phyloP scores from a whole-genome alignment of 2,888 invertebrate species.

The Orthosia cruda region DNA sequence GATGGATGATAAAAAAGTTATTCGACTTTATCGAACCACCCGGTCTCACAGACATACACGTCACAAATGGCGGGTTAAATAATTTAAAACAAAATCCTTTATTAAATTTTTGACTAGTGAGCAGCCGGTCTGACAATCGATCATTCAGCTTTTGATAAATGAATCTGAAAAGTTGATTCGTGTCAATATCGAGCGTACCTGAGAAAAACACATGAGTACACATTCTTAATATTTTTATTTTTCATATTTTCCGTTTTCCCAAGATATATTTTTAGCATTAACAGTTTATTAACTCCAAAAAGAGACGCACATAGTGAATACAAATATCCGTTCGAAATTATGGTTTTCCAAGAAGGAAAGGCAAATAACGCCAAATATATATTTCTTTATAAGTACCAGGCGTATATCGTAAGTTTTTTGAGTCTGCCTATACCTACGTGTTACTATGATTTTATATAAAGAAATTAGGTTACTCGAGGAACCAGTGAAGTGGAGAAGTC shows the following conservation, averaged over 20 bases:
- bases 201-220: neutral
- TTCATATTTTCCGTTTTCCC: too few relatives aligned
- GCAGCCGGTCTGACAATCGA: neutral
- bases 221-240: too few relatives aligned
- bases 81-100: neutral
- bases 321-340: neutral
- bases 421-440: conserved; percentile 35
- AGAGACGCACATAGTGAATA: neutral
- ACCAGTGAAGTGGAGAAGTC: conserved; percentile 64
- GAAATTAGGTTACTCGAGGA: conserved; percentile 65
- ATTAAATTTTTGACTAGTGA: neutral
- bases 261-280: too few relatives aligned
- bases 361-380: neutral
- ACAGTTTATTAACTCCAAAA: neutral
- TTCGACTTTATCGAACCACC: too few relatives aligned
- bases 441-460: conserved; percentile 56
- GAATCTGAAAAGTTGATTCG: neutral
- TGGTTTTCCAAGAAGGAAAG: neutral
- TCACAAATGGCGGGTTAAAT: neutral
- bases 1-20: too few relatives aligned
- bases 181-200: neutral
- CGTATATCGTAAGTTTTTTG: conserved; percentile 14
- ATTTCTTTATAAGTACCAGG: conserved; percentile 18
- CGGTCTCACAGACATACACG: too few relatives aligned
- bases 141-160: neutral